Evolutionary conservation across 2,888 invertebrate genomes (phyloP).

Genomic region (Lycocerus yunnanus): DNA sequence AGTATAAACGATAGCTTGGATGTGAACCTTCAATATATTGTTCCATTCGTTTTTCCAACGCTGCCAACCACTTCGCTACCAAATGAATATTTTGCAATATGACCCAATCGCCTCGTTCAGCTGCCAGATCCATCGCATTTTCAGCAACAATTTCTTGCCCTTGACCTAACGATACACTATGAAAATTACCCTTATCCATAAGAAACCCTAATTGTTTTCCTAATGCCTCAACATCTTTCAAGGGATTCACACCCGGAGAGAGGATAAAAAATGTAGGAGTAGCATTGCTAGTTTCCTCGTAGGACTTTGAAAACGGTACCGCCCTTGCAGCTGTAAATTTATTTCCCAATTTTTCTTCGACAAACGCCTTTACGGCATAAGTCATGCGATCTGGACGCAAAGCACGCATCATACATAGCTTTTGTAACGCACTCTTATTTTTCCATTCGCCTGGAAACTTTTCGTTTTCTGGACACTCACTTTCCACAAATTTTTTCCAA

Average conservation of each 20-base stretch:
- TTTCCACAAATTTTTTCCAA: slow-evolving; percentile 92
- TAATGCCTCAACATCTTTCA: slow-evolving; percentile 88
- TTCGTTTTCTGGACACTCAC: slow-evolving; percentile 91
- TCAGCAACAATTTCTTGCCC: slow-evolving; percentile 94
- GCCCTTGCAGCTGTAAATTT: slow-evolving; percentile 81
- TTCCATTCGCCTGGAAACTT: slow-evolving; percentile 97
- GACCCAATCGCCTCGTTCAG: slow-evolving; percentile 86
- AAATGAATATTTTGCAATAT: slow-evolving; percentile 92
- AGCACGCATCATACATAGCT: slow-evolving; percentile 90
- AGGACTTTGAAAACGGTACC: slow-evolving; percentile 84
- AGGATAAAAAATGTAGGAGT: slow-evolving; percentile 94
- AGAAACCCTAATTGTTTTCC: slow-evolving; percentile 82
- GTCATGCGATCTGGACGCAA: slow-evolving; percentile 93
- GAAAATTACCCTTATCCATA: slow-evolving; percentile 80
- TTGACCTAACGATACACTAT: slow-evolving; percentile 92
- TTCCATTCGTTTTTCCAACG: slow-evolving; percentile 90
- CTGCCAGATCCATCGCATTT: slow-evolving; percentile 78
- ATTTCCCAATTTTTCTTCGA: slow-evolving; percentile 85
- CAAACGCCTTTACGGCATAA: slow-evolving; percentile 85
- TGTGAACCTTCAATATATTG: slow-evolving; percentile 72
- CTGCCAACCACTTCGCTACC: slow-evolving; percentile 86
- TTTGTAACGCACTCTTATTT: slow-evolving; percentile 81
- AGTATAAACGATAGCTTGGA: slow-evolving; percentile 70
- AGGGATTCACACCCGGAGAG: slow-evolving; percentile 92
- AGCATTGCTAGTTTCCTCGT: slow-evolving; percentile 79